A percentile compares a stretch with the other conserved stretches of the same genome.
Conservation (phyloP, 2,113 vertebrate species). For the Arizona elegans region DNA sequence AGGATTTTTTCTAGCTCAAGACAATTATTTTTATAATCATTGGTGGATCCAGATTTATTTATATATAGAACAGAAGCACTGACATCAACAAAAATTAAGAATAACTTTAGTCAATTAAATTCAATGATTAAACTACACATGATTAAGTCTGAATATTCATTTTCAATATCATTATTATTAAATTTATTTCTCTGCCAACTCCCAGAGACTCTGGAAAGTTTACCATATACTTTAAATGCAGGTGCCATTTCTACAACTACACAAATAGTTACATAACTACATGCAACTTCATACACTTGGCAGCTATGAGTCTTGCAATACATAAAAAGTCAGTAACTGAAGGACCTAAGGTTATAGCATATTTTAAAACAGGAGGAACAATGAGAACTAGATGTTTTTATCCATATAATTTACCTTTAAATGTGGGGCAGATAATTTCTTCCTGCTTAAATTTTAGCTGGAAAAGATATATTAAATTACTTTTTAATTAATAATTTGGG, state of each 20-base stretch:
- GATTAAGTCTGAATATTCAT: not conserved
- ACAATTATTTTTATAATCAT: not conserved
- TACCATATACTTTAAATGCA: not conserved
- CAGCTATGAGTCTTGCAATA: not conserved
- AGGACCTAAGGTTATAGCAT: slow-evolving; percentile 9
- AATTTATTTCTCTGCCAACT: not conserved
- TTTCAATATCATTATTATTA: not conserved
- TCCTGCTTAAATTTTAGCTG: not conserved
- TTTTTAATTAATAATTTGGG: too few species aligned
- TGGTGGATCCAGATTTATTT: not conserved
- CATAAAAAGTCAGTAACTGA: not conserved
- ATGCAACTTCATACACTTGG: not conserved
- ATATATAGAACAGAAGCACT: not conserved
- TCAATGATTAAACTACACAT: not conserved
- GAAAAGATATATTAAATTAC: not conserved
- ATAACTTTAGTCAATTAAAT: not conserved
- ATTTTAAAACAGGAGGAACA: slow-evolving; percentile 15
- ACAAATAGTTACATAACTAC: not conserved
- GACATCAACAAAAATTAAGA: not conserved
- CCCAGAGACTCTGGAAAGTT: not conserved
- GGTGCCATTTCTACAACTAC: not conserved
- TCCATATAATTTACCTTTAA: not conserved
- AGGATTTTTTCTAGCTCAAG: not conserved
- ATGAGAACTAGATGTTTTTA: not conserved
- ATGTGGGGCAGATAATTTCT: not conserved